These are phyloP conservation scores for Tapirus terrestris DNA, from an alignment of 2,113 vertebrate genomes.

Conservation along the genomic window DNA sequence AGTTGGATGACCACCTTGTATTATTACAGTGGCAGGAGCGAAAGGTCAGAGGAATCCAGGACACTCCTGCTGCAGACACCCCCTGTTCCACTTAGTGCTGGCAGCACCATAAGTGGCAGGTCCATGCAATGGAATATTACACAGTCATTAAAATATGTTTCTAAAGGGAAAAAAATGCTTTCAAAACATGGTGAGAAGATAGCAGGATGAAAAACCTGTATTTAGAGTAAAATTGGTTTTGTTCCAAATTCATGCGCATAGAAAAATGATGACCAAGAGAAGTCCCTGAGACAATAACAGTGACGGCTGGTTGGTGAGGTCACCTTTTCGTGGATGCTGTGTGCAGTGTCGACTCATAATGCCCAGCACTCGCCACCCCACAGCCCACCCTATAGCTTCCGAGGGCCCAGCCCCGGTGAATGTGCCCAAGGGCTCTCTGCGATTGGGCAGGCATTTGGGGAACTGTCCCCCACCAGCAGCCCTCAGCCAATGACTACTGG, in stretches of 20 bases:
- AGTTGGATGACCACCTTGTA: no score
- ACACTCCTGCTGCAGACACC: fast-evolving
- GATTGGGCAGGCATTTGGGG: no score
- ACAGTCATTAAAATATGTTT: background rate
- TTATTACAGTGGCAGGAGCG: background rate
- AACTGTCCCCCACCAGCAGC: no score
- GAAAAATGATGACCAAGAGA: background rate
- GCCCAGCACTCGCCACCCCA: background rate
- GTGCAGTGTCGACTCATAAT: fast-evolving
- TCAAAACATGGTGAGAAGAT: no score
- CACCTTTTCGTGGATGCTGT: background rate
- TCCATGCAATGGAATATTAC: fast-evolving
- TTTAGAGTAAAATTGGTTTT: background rate
- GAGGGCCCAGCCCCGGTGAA: no score
- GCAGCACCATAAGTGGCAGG: fast-evolving
- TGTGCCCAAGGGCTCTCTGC: no score
- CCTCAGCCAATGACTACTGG: no score
- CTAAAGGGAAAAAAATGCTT: background rate
- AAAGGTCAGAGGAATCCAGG: background rate
- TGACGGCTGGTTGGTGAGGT: no score
- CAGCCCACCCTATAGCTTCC: no score
- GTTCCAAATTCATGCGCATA: background rate
- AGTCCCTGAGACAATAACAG: background rate
- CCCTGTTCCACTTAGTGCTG: background rate
- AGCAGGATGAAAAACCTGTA: background rate